These are phyloP conservation scores for Cromileptes altivelis DNA, from an alignment of 2,113 vertebrate species.

Conservation along the genomic window DNA sequence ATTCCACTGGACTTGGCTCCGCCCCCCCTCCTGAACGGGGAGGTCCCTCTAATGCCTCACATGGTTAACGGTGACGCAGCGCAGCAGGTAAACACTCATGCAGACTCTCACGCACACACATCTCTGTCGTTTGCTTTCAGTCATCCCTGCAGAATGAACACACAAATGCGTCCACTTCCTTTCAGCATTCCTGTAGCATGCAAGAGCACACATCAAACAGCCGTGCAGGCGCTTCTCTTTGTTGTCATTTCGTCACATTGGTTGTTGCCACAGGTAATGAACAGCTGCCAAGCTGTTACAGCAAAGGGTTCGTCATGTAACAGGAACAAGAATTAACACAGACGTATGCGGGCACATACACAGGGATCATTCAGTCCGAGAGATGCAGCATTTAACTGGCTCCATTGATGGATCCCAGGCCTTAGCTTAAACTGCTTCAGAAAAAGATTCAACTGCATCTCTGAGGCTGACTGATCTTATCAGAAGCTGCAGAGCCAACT, in stretches of 20 bases:
- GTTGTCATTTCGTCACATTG: conserved; percentile 36
- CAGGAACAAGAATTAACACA: conserved; percentile 8
- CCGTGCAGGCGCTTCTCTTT: conserved; percentile 15
- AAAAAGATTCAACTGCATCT: conserved; percentile 19
- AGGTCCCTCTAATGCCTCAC: conserved; percentile 96
- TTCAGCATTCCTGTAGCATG: conserved; percentile 11
- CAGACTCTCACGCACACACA: neutral
- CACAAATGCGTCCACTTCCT: neutral
- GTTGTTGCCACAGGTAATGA: conserved; percentile 35
- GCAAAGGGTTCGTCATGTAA: conserved; percentile 6
- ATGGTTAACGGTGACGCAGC: conserved; percentile 95
- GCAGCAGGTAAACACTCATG: conserved; percentile 90
- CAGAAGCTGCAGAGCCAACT: conserved; percentile 38
- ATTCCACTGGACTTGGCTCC: conserved; percentile 98
- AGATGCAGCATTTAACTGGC: neutral
- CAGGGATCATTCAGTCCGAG: neutral
- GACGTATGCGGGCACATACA: neutral
- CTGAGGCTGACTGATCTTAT: conserved; percentile 45
- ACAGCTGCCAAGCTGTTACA: conserved; percentile 27
- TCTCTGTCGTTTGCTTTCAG: neutral
- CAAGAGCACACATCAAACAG: conserved; percentile 10
- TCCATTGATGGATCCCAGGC: conserved; percentile 38
- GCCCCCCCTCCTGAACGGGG: conserved; percentile 93
- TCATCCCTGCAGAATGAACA: neutral
- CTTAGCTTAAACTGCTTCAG: conserved; percentile 31